phyloP scores from a whole-genome alignment of 2,888 invertebrate species.

The Heteropelma amictum region DNA sequence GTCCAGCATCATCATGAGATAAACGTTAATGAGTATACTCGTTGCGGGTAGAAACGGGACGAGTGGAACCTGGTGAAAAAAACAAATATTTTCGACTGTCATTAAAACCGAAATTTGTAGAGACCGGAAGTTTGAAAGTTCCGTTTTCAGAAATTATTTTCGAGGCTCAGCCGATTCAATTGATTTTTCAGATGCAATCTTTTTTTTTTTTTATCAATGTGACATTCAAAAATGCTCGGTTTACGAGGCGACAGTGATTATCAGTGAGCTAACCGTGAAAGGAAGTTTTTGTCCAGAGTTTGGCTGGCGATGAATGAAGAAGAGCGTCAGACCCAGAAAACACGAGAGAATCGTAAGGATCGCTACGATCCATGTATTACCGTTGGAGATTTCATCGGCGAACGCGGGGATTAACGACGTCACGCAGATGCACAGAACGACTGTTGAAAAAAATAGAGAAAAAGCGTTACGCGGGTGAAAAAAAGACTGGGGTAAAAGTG shows the following conservation, averaged over 20 bases:
- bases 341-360: slow-evolving; percentile 56
- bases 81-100: neutral
- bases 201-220: no score
- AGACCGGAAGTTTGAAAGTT: no score
- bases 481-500: neutral
- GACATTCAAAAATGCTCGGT: no score
- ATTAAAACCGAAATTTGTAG: no score
- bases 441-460: slow-evolving; percentile 31
- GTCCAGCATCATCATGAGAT: slow-evolving; percentile 90
- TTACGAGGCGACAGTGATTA: no score
- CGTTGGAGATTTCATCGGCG: slow-evolving; percentile 57
- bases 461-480: neutral
- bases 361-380: slow-evolving; percentile 54
- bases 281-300: slow-evolving; percentile 69
- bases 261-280: slow-evolving; percentile 74
- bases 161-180: no score
- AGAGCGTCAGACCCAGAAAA: slow-evolving; percentile 58
- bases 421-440: slow-evolving; percentile 58
- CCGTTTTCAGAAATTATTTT: no score
- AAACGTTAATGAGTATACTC: slow-evolving; percentile 90
- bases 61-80: slow-evolving; percentile 84
- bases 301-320: slow-evolving; percentile 74
- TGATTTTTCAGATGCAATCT: no score
- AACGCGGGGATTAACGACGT: slow-evolving; percentile 58
- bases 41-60: slow-evolving; percentile 90